Conservation (phyloP, 1,140 invertebrate species). For the Pachyrhynchus sulphureomaculatus region DNA sequence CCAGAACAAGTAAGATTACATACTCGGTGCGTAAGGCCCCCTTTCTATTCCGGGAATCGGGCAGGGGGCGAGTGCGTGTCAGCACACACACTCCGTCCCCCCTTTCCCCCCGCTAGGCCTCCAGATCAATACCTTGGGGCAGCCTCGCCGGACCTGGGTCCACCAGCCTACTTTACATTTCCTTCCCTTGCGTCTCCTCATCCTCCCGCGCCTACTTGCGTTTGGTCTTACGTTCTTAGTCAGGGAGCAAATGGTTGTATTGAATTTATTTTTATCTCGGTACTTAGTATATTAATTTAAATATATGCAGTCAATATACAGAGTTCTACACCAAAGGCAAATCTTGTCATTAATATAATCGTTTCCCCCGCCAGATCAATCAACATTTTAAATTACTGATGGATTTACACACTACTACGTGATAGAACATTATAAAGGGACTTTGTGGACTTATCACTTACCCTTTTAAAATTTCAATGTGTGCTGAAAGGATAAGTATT, state of each 20-base stretch:
- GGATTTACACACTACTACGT: too few species aligned
- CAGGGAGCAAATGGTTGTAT: background rate
- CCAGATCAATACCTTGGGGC: slow-evolving; percentile 52
- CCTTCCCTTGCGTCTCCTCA: slow-evolving; percentile 37
- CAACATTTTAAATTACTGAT: too few species aligned
- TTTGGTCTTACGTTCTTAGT: slow-evolving; percentile 30
- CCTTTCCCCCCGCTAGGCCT: slow-evolving; percentile 41
- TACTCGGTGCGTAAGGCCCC: slow-evolving; percentile 35
- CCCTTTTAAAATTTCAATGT: too few species aligned
- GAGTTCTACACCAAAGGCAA: too few species aligned
- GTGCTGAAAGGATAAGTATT: too few species aligned
- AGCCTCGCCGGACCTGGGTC: slow-evolving; percentile 50
- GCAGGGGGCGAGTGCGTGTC: slow-evolving; percentile 46
- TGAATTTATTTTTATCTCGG: background rate
- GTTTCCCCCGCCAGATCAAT: too few species aligned
- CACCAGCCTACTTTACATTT: slow-evolving; percentile 53
- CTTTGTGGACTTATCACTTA: too few species aligned
- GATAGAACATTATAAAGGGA: too few species aligned
- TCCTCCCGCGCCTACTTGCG: slow-evolving; percentile 28
- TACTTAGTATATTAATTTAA: background rate
- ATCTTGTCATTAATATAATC: too few species aligned
- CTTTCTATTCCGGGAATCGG: slow-evolving; percentile 22
- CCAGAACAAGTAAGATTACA: slow-evolving; percentile 43
- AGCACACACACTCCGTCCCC: slow-evolving; percentile 46
- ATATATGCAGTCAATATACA: too few species aligned